Base-by-base conservation (phyloP, 1,140 invertebrate species). In the Pseudomyrmex sp. region DNA sequence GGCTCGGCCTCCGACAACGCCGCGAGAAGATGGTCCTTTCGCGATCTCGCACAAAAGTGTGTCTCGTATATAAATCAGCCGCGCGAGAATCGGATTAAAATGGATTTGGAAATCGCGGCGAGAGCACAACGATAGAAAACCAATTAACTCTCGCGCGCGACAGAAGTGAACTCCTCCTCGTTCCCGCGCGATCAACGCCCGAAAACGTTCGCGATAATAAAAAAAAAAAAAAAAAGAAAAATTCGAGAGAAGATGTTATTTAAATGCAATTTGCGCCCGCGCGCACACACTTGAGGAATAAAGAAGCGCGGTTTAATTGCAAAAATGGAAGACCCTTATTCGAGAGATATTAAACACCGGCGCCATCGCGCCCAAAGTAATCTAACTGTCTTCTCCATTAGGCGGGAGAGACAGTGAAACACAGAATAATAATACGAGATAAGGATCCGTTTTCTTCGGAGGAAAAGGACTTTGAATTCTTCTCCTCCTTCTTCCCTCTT, bases 371-470 rank as follows among this genome's bases (percentile, higher is more conserved):
- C 35, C 26, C 35, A 35, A 35, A 35, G 35, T 10, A 59, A 73
- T 59, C 70, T n/a, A 15, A n/a, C 18, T 20, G 70, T 73, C 70
- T 73, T 73, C 35, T 48, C 70, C 56, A 46, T 46, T 61, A 74
- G 56, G 20, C n/a, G 56, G 56, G 4, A 35, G 35, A 35, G 10
- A 4, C 44, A 10, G 18, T 50, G 35, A 35, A 50, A 75, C 62
- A 58, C 59, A 35, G 46, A 75, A 75, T 75, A 75, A 52, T 75
- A 75, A 75, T 50, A 50, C 46, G 23, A 75, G 46, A 75, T 26
- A 63, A 75, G 23, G 10, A 75, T 63, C 18, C 10, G 35, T n/a
- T 59, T 23, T 35, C 35, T 35, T 35, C 35, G 35, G 13, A 48
- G 23, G n/a, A 26, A 26, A 66, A 10, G 2, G n/a, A 18, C 18